Percentiles rank a stretch among this genome's conserved stretches.
These are phyloP conservation scores for Lasioglossum malachurum DNA, from an alignment of 2,888 invertebrate genomes.

Conservation along the genomic window DNA sequence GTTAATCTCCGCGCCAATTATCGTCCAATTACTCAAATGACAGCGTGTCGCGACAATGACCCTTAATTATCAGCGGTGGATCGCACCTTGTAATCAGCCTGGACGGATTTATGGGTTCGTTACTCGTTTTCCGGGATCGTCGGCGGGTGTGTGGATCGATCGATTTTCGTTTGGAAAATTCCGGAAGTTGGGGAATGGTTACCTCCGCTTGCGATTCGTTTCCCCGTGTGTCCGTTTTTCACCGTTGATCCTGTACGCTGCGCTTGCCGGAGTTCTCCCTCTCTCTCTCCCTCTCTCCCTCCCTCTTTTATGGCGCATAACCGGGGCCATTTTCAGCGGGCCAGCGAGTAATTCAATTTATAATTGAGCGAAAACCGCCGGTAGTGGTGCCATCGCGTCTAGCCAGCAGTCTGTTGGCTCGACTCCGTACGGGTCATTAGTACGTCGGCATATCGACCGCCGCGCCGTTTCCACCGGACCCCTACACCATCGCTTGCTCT, in stretches of 20 bases:
- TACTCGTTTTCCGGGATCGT: slow-evolving; percentile 5
- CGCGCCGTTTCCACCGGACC: slow-evolving; percentile 67
- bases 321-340: slow-evolving; percentile 73
- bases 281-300: background rate
- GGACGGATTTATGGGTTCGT: slow-evolving; percentile 13
- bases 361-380: slow-evolving; percentile 82
- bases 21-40: slow-evolving; percentile 49
- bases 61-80: slow-evolving; percentile 26
- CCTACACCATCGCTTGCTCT: background rate
- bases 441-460: slow-evolving; percentile 82
- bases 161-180: background rate
- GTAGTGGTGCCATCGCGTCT: slow-evolving; percentile 82
- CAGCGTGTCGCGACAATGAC: background rate
- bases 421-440: slow-evolving; percentile 83
- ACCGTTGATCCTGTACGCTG: background rate
- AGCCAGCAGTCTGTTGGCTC: slow-evolving; percentile 82
- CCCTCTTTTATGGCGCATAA: slow-evolving; percentile 74
- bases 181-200: background rate
- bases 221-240: slow-evolving; percentile 30
- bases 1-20: slow-evolving; percentile 40
- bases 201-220: slow-evolving; percentile 17
- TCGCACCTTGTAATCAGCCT: slow-evolving; percentile 23
- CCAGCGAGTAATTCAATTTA: slow-evolving; percentile 81
- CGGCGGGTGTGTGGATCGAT: background rate
- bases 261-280: background rate